Base-by-base conservation (phyloP, 2,888 invertebrate species). In the Germaria angustata region DNA sequence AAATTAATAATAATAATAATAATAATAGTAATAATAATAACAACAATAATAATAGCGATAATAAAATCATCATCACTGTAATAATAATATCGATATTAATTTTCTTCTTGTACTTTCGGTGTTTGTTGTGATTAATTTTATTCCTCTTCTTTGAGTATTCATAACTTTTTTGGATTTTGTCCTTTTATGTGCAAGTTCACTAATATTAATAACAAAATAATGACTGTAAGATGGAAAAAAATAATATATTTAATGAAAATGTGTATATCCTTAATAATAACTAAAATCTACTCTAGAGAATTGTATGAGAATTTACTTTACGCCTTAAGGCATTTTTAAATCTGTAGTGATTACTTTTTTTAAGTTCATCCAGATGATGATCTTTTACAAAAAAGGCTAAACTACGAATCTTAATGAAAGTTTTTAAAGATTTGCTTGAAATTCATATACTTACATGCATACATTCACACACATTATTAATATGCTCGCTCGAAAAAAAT, bases 341-440 rank as follows among this genome's bases (percentile, higher is more conserved):
- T 78, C 55, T 78, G 69, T 55, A 49, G 55, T 71, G 71, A 65
- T 71, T 78, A 78, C 71, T 78, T 51, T 44, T 61, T 17, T 39
- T 66, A 66, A 46, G 34, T 36, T 63, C 36, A 51, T 41, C 61
- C 53, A 71, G 69, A 69, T 57, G 63, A 65, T n/a, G 63, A 36
- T 78, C n/a, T 77, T 59, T 11, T 46, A n/a, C n/a, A 49, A 55
- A 75, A 57, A n/a, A n/a, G n/a, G 55, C 68, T n/a, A 59, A 13
- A 28, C 59, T 32, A 41, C 49, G 32, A 34, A 77, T 44, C 34
- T 39, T 78, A 63, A 57, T 63, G 28, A 55, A 55, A 63, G 28
- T 49, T 55, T 36, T 78, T 78, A 78, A 71, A 55, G 55, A 55
- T 55, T 69, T 71, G 17, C 15, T 63, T 17, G 22, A 36, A 32